Evolutionary conservation across 1,140 invertebrate species (phyloP), one percentile per base, ranked within the genome.

Genomic region (Aphelenchoides besseyi): DNA sequence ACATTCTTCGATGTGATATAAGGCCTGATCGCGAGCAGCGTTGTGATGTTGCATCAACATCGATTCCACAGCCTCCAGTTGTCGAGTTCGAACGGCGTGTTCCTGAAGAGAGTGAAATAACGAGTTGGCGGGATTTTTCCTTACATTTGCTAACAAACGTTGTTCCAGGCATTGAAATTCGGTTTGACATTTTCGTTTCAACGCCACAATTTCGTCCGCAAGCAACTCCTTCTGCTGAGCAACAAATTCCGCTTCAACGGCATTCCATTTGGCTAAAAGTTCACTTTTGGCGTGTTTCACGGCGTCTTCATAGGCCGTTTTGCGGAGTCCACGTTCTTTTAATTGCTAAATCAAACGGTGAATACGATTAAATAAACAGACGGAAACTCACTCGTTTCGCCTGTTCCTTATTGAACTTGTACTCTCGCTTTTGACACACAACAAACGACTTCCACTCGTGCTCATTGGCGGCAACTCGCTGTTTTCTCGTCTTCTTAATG

Each of bases 341-440:
- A 83, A 95, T 92, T 83, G 63, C 63, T 61, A 29, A 52, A 52
- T n/a, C n/a, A 61, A 61, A 1, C 2, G 1, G n/a, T n/a, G 59
- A 61, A 61, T 1, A 61, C 18, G n/a, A n/a, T n/a, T 18, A 36
- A 61, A 61, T 18, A 2, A 61, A 59, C 30, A 59, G 23, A 59
- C 8, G 1, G 68, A 35, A 57, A 28, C 72, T 76, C 74, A 88
- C 87, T 82, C 82, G 85, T 82, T 87, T 97, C 90, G 93, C 94
- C 79, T 92, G 87, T 84, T 98, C 96, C 87, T 98, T 98, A 85
- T 93, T 97, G 54, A 90, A 90, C 86, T 98, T 98, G 87, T 98
- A 98, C 85, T 98, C 95, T 84, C 92, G 92, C 87, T 97, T 96
- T 86, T 95, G 92, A 80, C 94, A 91, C 69, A 90, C 87, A 85